A percentile compares a stretch with the other conserved stretches of the same genome.
phyloP scores from a whole-genome alignment of 2,797 vertebrate species.

The Cuniculus paca region DNA sequence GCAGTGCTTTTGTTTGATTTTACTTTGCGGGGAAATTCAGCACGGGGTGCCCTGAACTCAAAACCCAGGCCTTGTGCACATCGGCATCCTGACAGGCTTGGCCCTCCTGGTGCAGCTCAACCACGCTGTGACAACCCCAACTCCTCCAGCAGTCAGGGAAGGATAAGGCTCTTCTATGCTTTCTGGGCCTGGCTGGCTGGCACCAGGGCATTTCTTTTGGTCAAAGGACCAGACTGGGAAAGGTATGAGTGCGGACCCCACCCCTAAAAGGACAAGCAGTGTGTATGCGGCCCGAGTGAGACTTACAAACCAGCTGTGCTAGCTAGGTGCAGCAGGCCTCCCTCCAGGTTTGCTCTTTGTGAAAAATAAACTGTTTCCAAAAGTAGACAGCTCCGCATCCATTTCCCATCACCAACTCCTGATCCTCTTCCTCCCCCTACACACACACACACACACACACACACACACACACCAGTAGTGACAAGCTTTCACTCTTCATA shows the following conservation, averaged over 20 bases:
- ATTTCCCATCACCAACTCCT: constrained; percentile 9
- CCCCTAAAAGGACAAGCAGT: background rate
- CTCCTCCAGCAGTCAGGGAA: background rate
- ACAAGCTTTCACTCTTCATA: background rate
- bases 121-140: background rate
- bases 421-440: background rate
- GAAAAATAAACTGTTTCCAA: constrained; percentile 54
- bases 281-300: background rate
- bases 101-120: background rate
- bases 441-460: background rate
- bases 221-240: background rate
- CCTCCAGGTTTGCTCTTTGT: constrained; percentile 35
- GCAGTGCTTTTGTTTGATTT: constrained; percentile 1
- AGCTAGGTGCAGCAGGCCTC: background rate
- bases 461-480: background rate
- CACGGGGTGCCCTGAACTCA: background rate
- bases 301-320: background rate
- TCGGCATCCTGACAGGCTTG: background rate
- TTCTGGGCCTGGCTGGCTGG: constrained; percentile 36
- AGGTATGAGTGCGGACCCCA: background rate
- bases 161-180: background rate
- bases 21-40: constrained; percentile 52
- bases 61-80: background rate
- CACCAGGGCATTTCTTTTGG: background rate
- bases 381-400: constrained; percentile 41